Base-by-base conservation (phyloP, 2,888 invertebrate species). In the Lacanobia wlatinum region DNA sequence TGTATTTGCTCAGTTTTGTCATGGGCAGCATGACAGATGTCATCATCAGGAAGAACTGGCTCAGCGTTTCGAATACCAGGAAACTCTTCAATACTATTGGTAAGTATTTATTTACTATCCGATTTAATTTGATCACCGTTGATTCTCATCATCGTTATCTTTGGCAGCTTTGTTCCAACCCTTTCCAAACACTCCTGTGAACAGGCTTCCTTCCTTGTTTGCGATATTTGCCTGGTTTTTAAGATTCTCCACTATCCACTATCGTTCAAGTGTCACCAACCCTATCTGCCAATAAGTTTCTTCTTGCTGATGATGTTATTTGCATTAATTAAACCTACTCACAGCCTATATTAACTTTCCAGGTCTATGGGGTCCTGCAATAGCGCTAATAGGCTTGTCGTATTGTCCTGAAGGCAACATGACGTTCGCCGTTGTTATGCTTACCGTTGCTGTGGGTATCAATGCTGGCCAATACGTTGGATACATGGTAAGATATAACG, bases 371-470 rank as follows among this genome's bases (percentile, higher is more conserved):
- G 94, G 95, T 61, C 98, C 98, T 7, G 98, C 97, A 38, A 78
- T 97, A 53, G 97, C 98, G 0, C 91, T 98, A 6, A 95, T 98
- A 6, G 97, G 96, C 0, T 91, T 98, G 34, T 97, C 97, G 2
- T 96, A 96, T 80, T 92, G 96, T 1, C 95, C 95, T 0, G 93
- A 92, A 18, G 90, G 90, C 0, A 97, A 97, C 65, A 93, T 96
- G 58, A 87, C 90, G 9, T 83, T 97, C 4, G 97, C 98, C 0
- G 97, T 98, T 0, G 91, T 91, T 0, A 94, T 98, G 88, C 95
- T 98, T 0, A 97, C 97, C 0, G 76, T 97, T 0, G 97, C 98
- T 0, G 98, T 98, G 0, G 97, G 98, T 0, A 94, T 98, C 58
- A 98, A 98, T 87, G 97, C 98, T n/a, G 96, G 95, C 0, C 93